Conservation (phyloP, 1,140 invertebrate genomes). For the Drosophila bocki region DNA sequence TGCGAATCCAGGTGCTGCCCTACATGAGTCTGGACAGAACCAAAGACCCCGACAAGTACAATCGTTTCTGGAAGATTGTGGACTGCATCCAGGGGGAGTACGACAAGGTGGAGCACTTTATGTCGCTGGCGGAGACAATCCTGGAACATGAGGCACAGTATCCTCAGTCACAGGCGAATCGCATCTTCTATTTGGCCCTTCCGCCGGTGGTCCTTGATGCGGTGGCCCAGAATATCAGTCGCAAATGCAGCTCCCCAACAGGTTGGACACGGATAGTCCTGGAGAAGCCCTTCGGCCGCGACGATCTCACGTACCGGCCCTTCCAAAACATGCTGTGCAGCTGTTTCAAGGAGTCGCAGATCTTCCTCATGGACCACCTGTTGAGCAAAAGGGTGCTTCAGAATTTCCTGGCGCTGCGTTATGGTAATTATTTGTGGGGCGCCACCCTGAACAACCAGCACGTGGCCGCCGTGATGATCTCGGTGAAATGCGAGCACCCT, state of each 20-base stretch:
- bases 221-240: constrained; percentile 44
- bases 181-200: constrained; percentile 64
- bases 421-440: constrained; percentile 55
- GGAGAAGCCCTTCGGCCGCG: constrained; percentile 67
- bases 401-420: constrained; percentile 59
- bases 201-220: constrained; percentile 55
- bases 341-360: constrained; percentile 65
- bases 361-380: constrained; percentile 68
- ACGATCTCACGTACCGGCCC: constrained; percentile 43
- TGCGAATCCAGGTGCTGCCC: constrained; percentile 51
- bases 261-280: constrained; percentile 57
- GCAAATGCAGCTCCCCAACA: constrained; percentile 50
- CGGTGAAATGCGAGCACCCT: constrained; percentile 51
- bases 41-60: constrained; percentile 58
- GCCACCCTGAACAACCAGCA: constrained; percentile 60
- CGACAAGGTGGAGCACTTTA: constrained; percentile 46
- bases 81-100: constrained; percentile 50
- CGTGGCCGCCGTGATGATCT: constrained; percentile 66
- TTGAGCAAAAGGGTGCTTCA: constrained; percentile 56
- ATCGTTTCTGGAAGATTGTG: constrained; percentile 67
- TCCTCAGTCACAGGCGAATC: constrained; percentile 44
- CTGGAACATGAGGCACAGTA: constrained; percentile 42
- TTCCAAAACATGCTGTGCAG: constrained; percentile 59
- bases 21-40: constrained; percentile 49
- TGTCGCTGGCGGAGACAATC: constrained; percentile 20